Base-by-base conservation (phyloP, 2,113 vertebrate species). In the Rutilus rutilus region DNA sequence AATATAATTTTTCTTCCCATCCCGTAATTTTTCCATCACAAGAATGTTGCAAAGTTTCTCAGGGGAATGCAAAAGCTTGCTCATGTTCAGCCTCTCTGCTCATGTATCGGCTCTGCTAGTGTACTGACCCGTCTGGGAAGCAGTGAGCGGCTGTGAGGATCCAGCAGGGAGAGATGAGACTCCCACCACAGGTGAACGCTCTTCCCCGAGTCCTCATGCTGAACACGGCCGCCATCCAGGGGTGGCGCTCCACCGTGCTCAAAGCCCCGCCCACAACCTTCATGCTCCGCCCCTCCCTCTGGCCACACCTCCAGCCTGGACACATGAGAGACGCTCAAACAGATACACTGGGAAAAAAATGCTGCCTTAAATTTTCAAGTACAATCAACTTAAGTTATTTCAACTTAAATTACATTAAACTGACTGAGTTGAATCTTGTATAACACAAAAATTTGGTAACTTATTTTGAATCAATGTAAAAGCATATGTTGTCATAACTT, bases 71-170 rank as follows among this genome's bases (percentile, higher is more conserved):
- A 47, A 47, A 47, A 47, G 45, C 45, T 47, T 47, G 45, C 4
- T 33, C 45, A 1, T 47, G 45, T 14, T 47, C 45, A 47, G 11
- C 2, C 45, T 12, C 11, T 47, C 10, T 11, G 10, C 45, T 12
- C 45, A 9, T 47, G 9, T 1, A 12, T 14, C 1, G 11, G 52
- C 17, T 57, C 19, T 21, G 52, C 6, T 57, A 76, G 45, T 42
- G 30, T 10, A 45, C 91, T 36, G 88, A 95, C 94, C 92, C 89
- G 0, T 92, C 85, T 1, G 90, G 60, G 86, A 99, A 98, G 86
- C 98, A 99, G 89, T 99, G 98, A 0, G 97, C 96, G 5, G 98
- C 98, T 0, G 96, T 97, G 33, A 97, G 93, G 50, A 98, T 95
- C 98, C 97, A 99, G 92, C 98, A 98, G 52, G 96, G 52, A 1